Evolutionary conservation across 1,140 invertebrate genomes (phyloP), one percentile per base, ranked within the genome.

Genomic region (Drosophila sturtevanti): DNA sequence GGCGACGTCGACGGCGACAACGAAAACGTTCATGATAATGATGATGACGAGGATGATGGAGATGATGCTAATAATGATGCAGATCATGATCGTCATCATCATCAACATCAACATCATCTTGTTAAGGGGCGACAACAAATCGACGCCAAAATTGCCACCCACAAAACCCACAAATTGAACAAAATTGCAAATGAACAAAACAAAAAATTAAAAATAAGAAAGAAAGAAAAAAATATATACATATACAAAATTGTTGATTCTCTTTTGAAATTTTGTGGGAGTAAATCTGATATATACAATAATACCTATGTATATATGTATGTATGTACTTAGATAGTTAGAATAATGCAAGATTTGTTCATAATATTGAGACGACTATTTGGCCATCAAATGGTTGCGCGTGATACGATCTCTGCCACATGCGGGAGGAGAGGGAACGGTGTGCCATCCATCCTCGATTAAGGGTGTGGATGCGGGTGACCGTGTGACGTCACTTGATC

Each of bases 81-180:
- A 18, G 14, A 44, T 11, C 4, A 2, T 21, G 9, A 21, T 48
- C 16, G 11, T 21, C 16, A 48, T 48, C n/a, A 48, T 48, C 16
- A 10, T 18, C 16, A 21, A 11, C 16, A 48, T 48, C 12, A 48
- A 21, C 16, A 18, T 18, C 16, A 21, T 21, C 16, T 48, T 21
- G 16, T 48, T 48, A 16, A 48, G 41, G 41, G 41, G 41, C 41
- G 41, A 44, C 41, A 44, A 44, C 41, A 44, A 48, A 48, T 48
- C 41, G 18, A 48, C 41, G 16, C 41, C 41, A 48, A 48, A 48
- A 18, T 48, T 21, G 41, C 41, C 41, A 48, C 16, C 18, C 41
- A 48, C 41, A 48, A 48, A 48, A 48, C 41, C 16, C 41, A 44
- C 41, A 48, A 48, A 48, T 21, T 21, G 41, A 48, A 18, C 0